Percentiles rank a stretch among this genome's conserved stretches.
phyloP scores from a whole-genome alignment of 2,113 vertebrate genomes.

The Motacilla alba region DNA sequence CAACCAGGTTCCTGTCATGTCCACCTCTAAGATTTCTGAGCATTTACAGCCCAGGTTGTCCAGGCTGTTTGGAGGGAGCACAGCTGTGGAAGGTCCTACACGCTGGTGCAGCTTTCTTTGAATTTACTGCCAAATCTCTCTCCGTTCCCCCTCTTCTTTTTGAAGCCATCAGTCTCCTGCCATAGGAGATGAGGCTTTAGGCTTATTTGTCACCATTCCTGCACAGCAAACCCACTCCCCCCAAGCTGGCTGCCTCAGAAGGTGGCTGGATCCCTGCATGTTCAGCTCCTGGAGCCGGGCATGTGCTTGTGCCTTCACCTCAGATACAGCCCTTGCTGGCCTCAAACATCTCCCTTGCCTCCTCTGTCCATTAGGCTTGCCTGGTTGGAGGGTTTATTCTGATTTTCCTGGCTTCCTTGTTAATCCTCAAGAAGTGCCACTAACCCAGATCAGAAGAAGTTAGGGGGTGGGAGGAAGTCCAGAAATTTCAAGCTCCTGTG shows the following conservation, averaged over 20 bases:
- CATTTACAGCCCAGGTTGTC: neutral
- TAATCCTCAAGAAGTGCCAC: neutral
- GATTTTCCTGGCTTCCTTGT: constrained; percentile 9
- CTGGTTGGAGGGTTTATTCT: neutral
- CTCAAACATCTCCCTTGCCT: neutral
- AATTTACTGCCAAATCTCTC: neutral
- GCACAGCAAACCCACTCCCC: neutral
- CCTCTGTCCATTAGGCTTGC: neutral
- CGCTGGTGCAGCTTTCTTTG: neutral
- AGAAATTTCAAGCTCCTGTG: neutral
- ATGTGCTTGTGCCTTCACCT: neutral
- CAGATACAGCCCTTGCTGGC: neutral
- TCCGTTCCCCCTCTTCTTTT: neutral
- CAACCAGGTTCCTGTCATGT: neutral
- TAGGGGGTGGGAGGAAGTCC: neutral
- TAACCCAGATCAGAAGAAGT: constrained; percentile 24
- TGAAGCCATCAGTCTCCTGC: constrained; percentile 16
- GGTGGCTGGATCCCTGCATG: neutral
- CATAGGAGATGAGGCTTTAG: constrained; percentile 6
- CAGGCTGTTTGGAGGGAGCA: neutral
- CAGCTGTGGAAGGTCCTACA: neutral
- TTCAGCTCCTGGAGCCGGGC: neutral
- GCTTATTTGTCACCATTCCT: constrained; percentile 9
- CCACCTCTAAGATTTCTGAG: neutral
- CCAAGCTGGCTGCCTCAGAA: neutral